Evolutionary conservation across 2,888 invertebrate species (phyloP).

Genomic region (Agriopis aurantiaria): DNA sequence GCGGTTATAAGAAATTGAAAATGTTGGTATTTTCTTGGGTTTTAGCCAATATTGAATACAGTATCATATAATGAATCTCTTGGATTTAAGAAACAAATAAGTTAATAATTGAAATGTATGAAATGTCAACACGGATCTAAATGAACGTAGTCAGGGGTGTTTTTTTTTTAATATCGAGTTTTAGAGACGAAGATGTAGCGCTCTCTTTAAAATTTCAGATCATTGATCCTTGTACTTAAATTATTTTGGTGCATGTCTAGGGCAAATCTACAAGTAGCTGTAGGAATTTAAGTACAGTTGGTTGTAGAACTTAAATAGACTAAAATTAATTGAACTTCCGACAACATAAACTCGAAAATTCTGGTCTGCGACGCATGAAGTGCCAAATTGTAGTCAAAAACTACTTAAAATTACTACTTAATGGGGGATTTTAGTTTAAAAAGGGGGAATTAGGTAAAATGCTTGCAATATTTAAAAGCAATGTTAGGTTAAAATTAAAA

Average conservation of each 20-base stretch:
- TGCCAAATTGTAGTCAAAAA: constrained; percentile 31
- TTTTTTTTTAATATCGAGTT: neutral
- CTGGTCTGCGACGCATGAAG: constrained; percentile 24
- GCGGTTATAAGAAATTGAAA: neutral
- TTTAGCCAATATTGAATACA: neutral
- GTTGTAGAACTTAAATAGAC: neutral
- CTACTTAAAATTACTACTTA: constrained; percentile 25
- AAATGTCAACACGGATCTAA: neutral
- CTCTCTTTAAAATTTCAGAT: too few species aligned
- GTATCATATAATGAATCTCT: neutral
- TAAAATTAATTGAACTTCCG: neutral
- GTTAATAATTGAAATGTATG: neutral
- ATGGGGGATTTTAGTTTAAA: constrained; percentile 9
- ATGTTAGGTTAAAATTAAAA: constrained; percentile 10
- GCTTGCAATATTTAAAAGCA: constrained; percentile 21
- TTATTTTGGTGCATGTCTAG: neutral
- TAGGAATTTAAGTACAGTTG: neutral
- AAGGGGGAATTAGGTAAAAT: constrained; percentile 10
- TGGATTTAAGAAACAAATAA: neutral
- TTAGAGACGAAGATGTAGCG: neutral
- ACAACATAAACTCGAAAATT: neutral
- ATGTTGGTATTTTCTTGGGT: neutral
- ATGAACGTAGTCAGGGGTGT: neutral
- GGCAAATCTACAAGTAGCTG: neutral
- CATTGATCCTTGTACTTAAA: neutral